Evolutionary conservation across 2,113 vertebrate species (phyloP), one percentile per base, ranked within the genome.

Genomic region (Brienomyrus longianalis): DNA sequence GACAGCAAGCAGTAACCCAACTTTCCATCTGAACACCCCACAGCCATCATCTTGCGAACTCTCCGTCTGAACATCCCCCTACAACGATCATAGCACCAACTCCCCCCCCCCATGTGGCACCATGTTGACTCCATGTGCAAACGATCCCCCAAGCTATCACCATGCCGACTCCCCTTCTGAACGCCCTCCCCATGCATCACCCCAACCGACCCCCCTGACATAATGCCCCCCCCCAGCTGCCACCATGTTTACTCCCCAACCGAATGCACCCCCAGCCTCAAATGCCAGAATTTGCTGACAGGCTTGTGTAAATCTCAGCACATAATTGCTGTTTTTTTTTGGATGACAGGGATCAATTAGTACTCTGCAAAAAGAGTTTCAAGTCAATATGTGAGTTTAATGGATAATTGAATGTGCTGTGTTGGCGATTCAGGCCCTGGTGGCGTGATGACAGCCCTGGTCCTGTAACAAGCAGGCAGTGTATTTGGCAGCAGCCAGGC

Each of bases 311-410:
- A 87, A 87, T 87, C 85, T 87, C 51, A 5, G 23, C 51, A 31
- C n/a, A 39, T 56, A 51, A 54, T 56, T 23, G 15, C 51, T 39
- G 11, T 54, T 54, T 87, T 54, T 39, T 85, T 87, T 56, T 35
- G 3, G 51, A 31, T 13, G 85, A 87, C 47, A 52, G 48, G 7
- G 85, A 21, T 87, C 85, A 87, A 87, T 87, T 87, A 87, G 85
- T 9, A 35, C n/a, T 84, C 45, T 48, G 45, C 17, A 48, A 48
- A 84, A 84, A 84, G 51, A 54, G 51, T 87, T 87, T 56, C 5
- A 87, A 87, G 85, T 87, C 85, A 54, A 87, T 87, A 87, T 87
- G 85, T 87, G 51, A 87, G 31, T 87, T 56, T 56, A 87, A 56
- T 52, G 85, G 48, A 54, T 54, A 86, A 86, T 56, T 86, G 51